Evolutionary conservation across 2,888 invertebrate genomes (phyloP).

Genomic region (Cosmia trapezina): DNA sequence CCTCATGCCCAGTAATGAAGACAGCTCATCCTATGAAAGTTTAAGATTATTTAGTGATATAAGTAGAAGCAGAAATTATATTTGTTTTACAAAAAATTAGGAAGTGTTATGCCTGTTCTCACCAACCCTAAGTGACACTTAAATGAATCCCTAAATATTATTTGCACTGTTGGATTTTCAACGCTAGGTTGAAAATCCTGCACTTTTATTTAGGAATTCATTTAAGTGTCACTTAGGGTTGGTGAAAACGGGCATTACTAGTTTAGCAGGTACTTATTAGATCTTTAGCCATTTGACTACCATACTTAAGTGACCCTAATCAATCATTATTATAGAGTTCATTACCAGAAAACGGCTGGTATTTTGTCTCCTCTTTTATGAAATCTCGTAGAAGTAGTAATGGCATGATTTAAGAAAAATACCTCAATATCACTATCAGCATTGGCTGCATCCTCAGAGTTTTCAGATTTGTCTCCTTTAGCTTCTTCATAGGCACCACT

Average conservation of each 20-base stretch:
- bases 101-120: not conserved
- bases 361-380: conserved; percentile 26
- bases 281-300: not conserved
- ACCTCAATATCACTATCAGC: conserved; percentile 88
- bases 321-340: not conserved
- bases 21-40: conserved; percentile 90
- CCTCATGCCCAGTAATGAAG: conserved; percentile 94
- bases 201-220: too few species aligned
- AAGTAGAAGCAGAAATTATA: not conserved
- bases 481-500: conserved; percentile 83
- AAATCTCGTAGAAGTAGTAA: not conserved
- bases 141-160: too few species aligned
- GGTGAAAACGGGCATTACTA: not conserved
- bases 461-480: conserved; percentile 70
- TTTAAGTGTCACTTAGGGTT: too few species aligned
- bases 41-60: conserved; percentile 13
- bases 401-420: conserved; percentile 32
- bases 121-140: too few species aligned
- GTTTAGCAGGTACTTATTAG: not conserved
- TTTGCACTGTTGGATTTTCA: too few species aligned
- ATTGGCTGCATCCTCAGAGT: conserved; percentile 69
- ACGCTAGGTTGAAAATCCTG: too few species aligned
- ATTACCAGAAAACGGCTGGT: not conserved
- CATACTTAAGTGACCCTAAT: not conserved
- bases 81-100: not conserved